Conservation (phyloP, 2,888 invertebrate genomes). For the Emmelina monodactyla region DNA sequence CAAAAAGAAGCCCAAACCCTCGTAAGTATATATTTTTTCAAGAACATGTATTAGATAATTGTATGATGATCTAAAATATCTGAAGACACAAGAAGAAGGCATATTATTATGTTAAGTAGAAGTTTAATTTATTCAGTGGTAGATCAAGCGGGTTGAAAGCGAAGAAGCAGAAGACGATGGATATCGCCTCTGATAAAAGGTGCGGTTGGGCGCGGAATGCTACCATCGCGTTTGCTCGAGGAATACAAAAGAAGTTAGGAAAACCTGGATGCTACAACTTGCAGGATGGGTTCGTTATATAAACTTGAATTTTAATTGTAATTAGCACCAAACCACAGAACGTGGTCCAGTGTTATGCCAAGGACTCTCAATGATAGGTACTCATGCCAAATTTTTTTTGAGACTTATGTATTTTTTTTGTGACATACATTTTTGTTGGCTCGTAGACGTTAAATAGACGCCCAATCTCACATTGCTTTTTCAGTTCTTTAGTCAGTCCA, state of each 20-base stretch:
- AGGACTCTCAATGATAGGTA: too few species aligned
- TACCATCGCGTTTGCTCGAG: conserved; percentile 45
- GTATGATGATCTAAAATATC: not conserved
- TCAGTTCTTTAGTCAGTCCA: too few species aligned
- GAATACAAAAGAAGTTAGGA: conserved; percentile 41
- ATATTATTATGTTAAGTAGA: not conserved
- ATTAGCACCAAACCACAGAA: too few species aligned
- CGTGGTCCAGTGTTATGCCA: too few species aligned
- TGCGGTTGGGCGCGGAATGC: conserved; percentile 50
- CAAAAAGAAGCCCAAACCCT: conserved; percentile 27
- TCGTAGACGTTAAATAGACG: too few species aligned
- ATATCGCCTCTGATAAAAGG: conserved; percentile 35
- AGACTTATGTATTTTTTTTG: too few species aligned
- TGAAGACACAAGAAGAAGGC: not conserved
- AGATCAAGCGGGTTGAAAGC: too few species aligned
- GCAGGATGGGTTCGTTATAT: conserved; percentile 40
- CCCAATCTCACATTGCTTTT: too few species aligned
- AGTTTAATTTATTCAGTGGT: not conserved
- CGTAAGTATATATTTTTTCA: conserved; percentile 21
- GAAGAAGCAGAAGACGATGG: conserved; percentile 33
- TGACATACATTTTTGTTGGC: too few species aligned
- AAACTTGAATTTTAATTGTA: not conserved
- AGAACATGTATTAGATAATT: not conserved
- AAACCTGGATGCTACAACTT: conserved; percentile 36
- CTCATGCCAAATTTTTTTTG: too few species aligned